These are phyloP conservation scores for Podarcis muralis DNA, from an alignment of 2,113 vertebrate species.

Conservation along the genomic window DNA sequence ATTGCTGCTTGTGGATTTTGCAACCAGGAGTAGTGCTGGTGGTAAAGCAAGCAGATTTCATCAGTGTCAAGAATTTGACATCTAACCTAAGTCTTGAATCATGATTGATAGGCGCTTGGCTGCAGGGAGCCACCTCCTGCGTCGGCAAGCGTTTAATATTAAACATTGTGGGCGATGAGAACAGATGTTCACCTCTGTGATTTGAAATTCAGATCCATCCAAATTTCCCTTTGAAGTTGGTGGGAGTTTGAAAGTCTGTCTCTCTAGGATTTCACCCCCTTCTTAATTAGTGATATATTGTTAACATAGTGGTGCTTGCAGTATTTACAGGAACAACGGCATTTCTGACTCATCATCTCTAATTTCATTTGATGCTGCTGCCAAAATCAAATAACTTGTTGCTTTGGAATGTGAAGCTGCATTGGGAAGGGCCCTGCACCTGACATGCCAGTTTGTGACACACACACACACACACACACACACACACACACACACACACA, in stretches of 20 bases:
- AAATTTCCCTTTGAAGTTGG: slow-evolving; percentile 42
- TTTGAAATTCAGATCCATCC: slow-evolving; percentile 47
- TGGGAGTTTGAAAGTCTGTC: slow-evolving; percentile 51
- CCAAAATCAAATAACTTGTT: slow-evolving; percentile 23
- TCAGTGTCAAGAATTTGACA: accelerated
- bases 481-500: too few species aligned
- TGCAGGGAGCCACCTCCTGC: accelerated
- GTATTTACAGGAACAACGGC: slow-evolving; percentile 65
- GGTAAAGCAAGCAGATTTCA: not conserved
- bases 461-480: too few species aligned
- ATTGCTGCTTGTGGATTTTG: not conserved
- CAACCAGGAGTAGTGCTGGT: not conserved
- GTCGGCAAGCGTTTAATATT: not conserved
- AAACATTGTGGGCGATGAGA: slow-evolving; percentile 9
- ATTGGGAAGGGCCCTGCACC: not conserved
- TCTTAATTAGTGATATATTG: slow-evolving; percentile 62
- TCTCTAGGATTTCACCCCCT: slow-evolving; percentile 32
- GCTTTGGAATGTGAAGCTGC: not conserved
- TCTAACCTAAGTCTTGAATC: accelerated
- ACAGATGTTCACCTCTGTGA: slow-evolving; percentile 18
- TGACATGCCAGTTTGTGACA: not conserved
- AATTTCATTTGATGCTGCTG: slow-evolving; percentile 27
- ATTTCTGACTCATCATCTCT: slow-evolving; percentile 60
- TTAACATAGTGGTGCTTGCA: slow-evolving; percentile 61
- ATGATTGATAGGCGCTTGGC: not conserved